These are phyloP conservation scores for Heliconius erato DNA, from an alignment of 2,888 invertebrate species.

Conservation along the genomic window DNA sequence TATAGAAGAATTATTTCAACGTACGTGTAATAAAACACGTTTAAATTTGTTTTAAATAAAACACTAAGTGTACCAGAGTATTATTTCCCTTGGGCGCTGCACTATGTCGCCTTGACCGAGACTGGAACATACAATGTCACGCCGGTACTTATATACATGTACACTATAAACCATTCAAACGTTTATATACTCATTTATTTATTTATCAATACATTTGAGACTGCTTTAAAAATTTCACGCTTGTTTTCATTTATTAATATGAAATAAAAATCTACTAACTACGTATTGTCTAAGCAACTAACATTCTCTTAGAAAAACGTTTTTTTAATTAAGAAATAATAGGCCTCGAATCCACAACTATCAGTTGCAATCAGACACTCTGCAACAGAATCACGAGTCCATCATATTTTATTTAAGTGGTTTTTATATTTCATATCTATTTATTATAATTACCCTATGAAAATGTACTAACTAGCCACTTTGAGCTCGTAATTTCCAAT, in stretches of 20 bases:
- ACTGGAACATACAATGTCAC: constrained; percentile 30
- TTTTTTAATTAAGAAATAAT: neutral
- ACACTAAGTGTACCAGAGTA: constrained; percentile 4
- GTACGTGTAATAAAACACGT: neutral
- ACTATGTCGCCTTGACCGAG: constrained; percentile 38
- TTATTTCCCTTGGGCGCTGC: constrained; percentile 35
- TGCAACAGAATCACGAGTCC: neutral
- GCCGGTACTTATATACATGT: constrained; percentile 5
- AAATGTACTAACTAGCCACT: constrained; percentile 13
- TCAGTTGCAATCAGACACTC: neutral
- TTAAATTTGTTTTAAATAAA: constrained; percentile 20
- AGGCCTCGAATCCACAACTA: neutral
- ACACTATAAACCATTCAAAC: constrained; percentile 9
- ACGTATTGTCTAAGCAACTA: neutral
- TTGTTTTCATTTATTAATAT: neutral
- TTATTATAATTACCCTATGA: neutral
- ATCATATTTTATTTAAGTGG: neutral
- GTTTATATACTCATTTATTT: constrained; percentile 18
- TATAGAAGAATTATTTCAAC: neutral
- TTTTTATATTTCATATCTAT: neutral
- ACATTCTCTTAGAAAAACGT: too few species aligned
- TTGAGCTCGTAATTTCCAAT: constrained; percentile 20
- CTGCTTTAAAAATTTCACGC: neutral
- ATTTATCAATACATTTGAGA: neutral
- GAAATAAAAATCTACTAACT: neutral